A percentile compares a stretch with the other conserved stretches of the same genome.
phyloP scores from a whole-genome alignment of 1,140 invertebrate genomes.

The Papilio polyxenes region DNA sequence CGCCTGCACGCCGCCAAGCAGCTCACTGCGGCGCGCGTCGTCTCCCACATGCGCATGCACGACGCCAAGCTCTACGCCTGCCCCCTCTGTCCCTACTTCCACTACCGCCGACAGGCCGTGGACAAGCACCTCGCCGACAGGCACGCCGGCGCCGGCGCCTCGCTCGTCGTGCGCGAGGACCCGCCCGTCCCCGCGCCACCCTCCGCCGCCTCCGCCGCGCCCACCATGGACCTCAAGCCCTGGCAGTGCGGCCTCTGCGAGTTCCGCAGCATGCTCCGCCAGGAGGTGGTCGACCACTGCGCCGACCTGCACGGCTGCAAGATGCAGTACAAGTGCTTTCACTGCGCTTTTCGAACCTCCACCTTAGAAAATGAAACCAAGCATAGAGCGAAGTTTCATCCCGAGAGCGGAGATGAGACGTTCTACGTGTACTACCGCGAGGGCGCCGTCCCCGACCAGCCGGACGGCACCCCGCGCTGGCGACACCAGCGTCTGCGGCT shows the following conservation, averaged over 20 bases:
- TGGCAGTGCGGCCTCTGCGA: conserved; percentile 88
- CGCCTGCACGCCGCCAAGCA: conserved; percentile 64
- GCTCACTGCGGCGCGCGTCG: conserved; percentile 81
- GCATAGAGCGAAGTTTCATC: conserved; percentile 76
- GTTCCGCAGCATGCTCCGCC: conserved; percentile 82
- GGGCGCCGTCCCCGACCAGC: conserved; percentile 58
- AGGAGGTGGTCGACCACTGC: conserved; percentile 83
- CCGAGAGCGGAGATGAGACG: conserved; percentile 55
- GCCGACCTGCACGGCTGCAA: conserved; percentile 82
- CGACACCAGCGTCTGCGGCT: conserved; percentile 57
- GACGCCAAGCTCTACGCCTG: conserved; percentile 86
- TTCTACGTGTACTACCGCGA: conserved; percentile 72
- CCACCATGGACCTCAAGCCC: conserved; percentile 81
- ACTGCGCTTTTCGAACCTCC: conserved; percentile 83
- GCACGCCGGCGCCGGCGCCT: conserved; percentile 81
- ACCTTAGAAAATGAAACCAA: conserved; percentile 81
- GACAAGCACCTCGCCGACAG: conserved; percentile 85
- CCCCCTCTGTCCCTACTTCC: conserved; percentile 84
- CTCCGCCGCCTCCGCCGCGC: conserved; percentile 36
- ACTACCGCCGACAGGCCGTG: conserved; percentile 83
- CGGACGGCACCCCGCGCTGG: conserved; percentile 63
- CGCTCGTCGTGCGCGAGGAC: conserved; percentile 77
- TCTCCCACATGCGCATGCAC: conserved; percentile 88
- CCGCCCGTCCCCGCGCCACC: conserved; percentile 49
- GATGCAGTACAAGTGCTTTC: conserved; percentile 84